phyloP scores from a whole-genome alignment of 2,888 invertebrate genomes.

The Cosmorhoe ocellata region DNA sequence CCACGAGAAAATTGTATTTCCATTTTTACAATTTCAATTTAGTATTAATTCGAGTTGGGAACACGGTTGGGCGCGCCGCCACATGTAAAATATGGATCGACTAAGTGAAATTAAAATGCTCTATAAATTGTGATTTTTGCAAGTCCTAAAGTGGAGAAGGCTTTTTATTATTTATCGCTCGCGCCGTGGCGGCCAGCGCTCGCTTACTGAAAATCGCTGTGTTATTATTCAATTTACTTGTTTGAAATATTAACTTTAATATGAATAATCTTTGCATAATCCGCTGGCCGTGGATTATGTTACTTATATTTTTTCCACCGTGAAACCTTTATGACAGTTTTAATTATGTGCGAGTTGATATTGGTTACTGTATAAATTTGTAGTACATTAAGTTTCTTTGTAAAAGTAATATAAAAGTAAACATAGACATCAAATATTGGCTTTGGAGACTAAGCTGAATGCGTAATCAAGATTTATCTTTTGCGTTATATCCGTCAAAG shows the following conservation, averaged over 20 bases:
- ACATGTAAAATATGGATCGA: slow-evolving; percentile 83
- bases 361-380: slow-evolving; percentile 23
- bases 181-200: slow-evolving; percentile 67
- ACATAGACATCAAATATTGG: slow-evolving; percentile 24
- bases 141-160: slow-evolving; percentile 83
- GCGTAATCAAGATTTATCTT: slow-evolving; percentile 20
- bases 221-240: slow-evolving; percentile 79
- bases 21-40: slow-evolving; percentile 83
- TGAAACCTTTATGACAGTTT: slow-evolving; percentile 20
- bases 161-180: slow-evolving; percentile 81
- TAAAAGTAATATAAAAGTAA: slow-evolving; percentile 21
- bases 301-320: slow-evolving; percentile 24
- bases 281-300: slow-evolving; percentile 23
- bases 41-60: slow-evolving; percentile 80
- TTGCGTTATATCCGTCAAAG: slow-evolving; percentile 20
- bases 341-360: slow-evolving; percentile 11
- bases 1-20: slow-evolving; percentile 81
- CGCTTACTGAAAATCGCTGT: slow-evolving; percentile 75
- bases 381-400: slow-evolving; percentile 1
- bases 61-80: slow-evolving; percentile 75
- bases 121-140: slow-evolving; percentile 83
- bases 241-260: slow-evolving; percentile 69
- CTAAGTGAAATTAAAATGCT: slow-evolving; percentile 83
- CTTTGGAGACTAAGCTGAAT: slow-evolving; percentile 18
- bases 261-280: slow-evolving; percentile 52